A percentile compares a stretch with the other conserved stretches of the same genome.
phyloP scores from a whole-genome alignment of 2,797 vertebrate species.

The Pogonophryne albipinna region DNA sequence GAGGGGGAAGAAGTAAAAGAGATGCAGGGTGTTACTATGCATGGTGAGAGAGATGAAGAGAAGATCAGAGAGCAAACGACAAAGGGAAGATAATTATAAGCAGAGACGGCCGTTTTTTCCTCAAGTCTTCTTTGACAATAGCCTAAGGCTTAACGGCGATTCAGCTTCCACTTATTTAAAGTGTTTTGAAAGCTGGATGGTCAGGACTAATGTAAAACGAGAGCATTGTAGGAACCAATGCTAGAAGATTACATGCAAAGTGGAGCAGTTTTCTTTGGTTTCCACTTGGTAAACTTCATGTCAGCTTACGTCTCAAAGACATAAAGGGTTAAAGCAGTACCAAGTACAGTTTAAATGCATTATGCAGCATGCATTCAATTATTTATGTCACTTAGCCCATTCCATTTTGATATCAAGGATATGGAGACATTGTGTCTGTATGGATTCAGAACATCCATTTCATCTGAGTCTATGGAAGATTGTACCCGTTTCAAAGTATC shows the following conservation, averaged over 20 bases:
- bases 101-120: slow-evolving; percentile 10
- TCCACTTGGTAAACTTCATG: slow-evolving; percentile 30
- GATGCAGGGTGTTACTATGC: slow-evolving; percentile 3
- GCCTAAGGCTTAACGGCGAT: background rate
- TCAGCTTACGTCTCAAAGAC: slow-evolving; percentile 22
- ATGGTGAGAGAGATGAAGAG: slow-evolving; percentile 11
- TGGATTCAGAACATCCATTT: slow-evolving; percentile 24
- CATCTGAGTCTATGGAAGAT: background rate
- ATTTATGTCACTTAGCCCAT: slow-evolving; percentile 41
- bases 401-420: slow-evolving; percentile 31
- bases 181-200: slow-evolving; percentile 3
- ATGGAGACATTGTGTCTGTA: slow-evolving; percentile 15
- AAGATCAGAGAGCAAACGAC: slow-evolving; percentile 16
- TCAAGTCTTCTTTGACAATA: background rate
- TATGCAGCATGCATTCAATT: slow-evolving; percentile 16
- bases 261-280: slow-evolving; percentile 24
- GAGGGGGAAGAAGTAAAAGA: slow-evolving; percentile 7
- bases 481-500: background rate
- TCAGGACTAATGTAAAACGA: background rate
- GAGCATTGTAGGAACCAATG: background rate
- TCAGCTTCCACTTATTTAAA: background rate
- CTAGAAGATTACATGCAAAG: slow-evolving; percentile 18
- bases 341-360: slow-evolving; percentile 25
- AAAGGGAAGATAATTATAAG: slow-evolving; percentile 4
- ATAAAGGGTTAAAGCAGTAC: slow-evolving; percentile 12